A percentile compares a stretch with the other conserved stretches of the same genome.
These are phyloP conservation scores for Proisotoma minuta DNA, from an alignment of 2,888 invertebrate species.

Conservation along the genomic window DNA sequence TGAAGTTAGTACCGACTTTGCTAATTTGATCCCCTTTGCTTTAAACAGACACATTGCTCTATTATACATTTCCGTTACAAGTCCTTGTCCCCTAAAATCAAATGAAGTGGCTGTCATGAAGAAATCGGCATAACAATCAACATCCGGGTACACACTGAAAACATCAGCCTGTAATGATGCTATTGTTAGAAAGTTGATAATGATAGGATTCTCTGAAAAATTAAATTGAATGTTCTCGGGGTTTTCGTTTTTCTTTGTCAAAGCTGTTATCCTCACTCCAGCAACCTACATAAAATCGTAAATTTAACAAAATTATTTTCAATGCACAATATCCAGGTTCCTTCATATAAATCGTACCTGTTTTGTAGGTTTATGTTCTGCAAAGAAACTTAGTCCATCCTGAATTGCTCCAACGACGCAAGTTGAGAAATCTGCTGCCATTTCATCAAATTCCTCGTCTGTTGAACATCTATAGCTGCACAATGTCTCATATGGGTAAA, in stretches of 20 bases:
- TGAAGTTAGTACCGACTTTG: slow-evolving; percentile 31
- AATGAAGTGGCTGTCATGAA: slow-evolving; percentile 31
- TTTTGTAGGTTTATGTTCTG: background rate
- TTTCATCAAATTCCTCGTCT: background rate
- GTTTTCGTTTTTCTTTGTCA: slow-evolving; percentile 15
- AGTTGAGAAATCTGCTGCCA: background rate
- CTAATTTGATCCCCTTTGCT: slow-evolving; percentile 26
- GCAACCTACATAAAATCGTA: slow-evolving; percentile 16
- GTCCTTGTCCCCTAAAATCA: slow-evolving; percentile 30
- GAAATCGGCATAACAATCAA: slow-evolving; percentile 28
- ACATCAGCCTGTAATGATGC: slow-evolving; percentile 13
- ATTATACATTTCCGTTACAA: slow-evolving; percentile 30
- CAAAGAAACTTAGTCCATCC: background rate
- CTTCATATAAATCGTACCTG: background rate
- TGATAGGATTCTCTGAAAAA: slow-evolving; percentile 22
- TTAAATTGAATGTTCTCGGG: slow-evolving; percentile 31
- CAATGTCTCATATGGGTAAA: background rate
- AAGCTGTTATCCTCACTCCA: slow-evolving; percentile 18
- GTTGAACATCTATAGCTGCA: background rate
- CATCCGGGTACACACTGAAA: slow-evolving; percentile 25
- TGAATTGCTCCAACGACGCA: background rate
- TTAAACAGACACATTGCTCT: slow-evolving; percentile 21
- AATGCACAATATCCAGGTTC: background rate
- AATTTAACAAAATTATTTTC: background rate
- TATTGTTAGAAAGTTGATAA: slow-evolving; percentile 19